Evolutionary conservation across 2,113 vertebrate genomes (phyloP), one percentile per base, ranked within the genome.

Genomic region (Rhinopomastus cyanomelas): DNA sequence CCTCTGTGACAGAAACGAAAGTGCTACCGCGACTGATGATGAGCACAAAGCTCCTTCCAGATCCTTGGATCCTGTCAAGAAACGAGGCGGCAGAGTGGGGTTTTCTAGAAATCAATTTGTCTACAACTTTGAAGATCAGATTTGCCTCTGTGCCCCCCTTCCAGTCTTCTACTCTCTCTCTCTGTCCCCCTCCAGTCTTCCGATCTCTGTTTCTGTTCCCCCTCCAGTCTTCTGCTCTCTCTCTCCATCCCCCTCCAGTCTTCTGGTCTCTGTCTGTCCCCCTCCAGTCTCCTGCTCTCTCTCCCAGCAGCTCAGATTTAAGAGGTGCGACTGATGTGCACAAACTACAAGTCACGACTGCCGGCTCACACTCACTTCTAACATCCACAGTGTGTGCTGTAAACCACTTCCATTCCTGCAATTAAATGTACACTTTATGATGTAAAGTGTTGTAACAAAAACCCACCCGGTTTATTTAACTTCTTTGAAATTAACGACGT

Each of bases 1-100:
- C 65, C 92, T 86, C 93, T 83, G 95, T 87, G 95, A 92, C 91
- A 88, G 90, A 85, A 92, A 87, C 44, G 87, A 62, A 87, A 86
- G 74, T 46, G 93, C 82, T 93, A 80, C 65, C 56, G 92, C 60
- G 1, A n/a, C 68, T 25, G 61, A 62, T 42, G 61, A 16, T 53
- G 85, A 72, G 51, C 56, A 69, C 23, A 32, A 48, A 73, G 81
- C 66, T 74, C 59, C 74, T 80, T 67, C 60, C 60, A 85, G 94
- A 92, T 92, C 30, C 5, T 1, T 6, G 51, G 69, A 34, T 52
- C 77, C 44, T 2, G 36, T 11, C 7, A 71, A 39, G 59, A 67
- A 6, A 6, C 17, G 60, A 75, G 76, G 26, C n/a, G n/a, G 53
- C 13, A 25, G n/a, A 51, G 17, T 11, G 60, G 30, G 22, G 25